phyloP scores from a whole-genome alignment of 1,140 invertebrate genomes.

The Cylas formicarius region DNA sequence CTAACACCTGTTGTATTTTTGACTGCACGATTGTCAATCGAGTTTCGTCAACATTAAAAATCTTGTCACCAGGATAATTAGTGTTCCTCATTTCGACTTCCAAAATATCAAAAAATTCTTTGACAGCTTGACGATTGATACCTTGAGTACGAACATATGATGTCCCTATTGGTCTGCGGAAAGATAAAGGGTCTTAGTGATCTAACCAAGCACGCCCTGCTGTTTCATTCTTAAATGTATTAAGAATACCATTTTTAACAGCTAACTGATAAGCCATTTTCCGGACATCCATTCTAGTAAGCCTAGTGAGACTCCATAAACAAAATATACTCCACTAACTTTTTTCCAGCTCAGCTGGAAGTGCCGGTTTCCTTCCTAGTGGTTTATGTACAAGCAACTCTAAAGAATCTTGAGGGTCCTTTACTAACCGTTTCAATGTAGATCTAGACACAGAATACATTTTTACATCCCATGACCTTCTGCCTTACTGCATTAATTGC shows the following conservation, averaged over 20 bases:
- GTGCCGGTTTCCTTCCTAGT: conserved; percentile 4
- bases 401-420: too few relatives aligned
- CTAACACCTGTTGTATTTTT: conserved; percentile 33
- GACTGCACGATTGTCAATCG: conserved; percentile 34
- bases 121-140: conserved; percentile 11
- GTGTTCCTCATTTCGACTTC: conserved; percentile 3
- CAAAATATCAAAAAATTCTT: conserved; percentile 13
- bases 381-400: too few relatives aligned
- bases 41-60: conserved; percentile 41
- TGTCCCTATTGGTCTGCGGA: conserved; percentile 10
- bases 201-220: conserved; percentile 8
- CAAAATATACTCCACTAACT: conserved; percentile 14
- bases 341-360: conserved; percentile 10
- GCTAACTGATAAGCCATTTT: conserved; percentile 9
- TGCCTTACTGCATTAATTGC: not conserved
- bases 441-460: conserved; percentile 6
- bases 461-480: conserved; percentile 2
- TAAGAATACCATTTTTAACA: conserved; percentile 5
- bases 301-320: conserved; percentile 7
- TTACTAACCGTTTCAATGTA: conserved; percentile 8
- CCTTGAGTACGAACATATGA: conserved; percentile 6
- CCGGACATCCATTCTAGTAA: conserved; percentile 8
- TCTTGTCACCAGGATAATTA: conserved; percentile 28
- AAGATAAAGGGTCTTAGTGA: conserved; percentile 1
- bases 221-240: conserved; percentile 7